Percentiles rank a stretch among this genome's conserved stretches.
These are phyloP conservation scores for Parus major DNA, from an alignment of 2,113 vertebrate species.

Conservation along the genomic window DNA sequence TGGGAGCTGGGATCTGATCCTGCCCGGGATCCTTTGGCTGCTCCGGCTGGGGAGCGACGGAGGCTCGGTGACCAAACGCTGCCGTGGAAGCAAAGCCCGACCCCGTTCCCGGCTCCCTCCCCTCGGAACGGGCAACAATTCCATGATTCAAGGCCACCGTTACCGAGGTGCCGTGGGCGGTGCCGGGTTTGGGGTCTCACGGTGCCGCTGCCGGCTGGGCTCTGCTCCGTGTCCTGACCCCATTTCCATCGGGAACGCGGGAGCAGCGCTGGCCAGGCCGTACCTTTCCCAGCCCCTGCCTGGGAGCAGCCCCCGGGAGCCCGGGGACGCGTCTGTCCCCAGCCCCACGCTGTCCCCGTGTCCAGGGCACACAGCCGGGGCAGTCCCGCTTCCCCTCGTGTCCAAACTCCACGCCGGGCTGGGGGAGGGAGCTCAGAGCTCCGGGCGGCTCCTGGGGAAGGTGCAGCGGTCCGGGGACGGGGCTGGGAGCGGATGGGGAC, in stretches of 20 bases:
- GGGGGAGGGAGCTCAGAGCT: neutral
- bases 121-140: neutral
- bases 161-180: neutral
- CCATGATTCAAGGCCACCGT: neutral
- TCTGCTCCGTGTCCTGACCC: neutral
- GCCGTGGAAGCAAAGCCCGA: neutral
- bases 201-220: neutral
- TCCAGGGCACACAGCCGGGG: neutral
- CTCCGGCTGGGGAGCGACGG: neutral
- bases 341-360: fast-evolving
- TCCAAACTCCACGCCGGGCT: neutral
- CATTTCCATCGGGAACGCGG: fast-evolving
- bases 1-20: neutral
- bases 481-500: neutral
- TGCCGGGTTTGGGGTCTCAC: fast-evolving
- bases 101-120: neutral
- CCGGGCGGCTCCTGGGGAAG: neutral
- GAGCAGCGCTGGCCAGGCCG: neutral
- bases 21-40: neutral
- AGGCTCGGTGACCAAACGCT: neutral
- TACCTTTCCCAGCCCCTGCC: neutral
- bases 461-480: neutral
- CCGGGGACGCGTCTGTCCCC: fast-evolving
- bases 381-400: fast-evolving
- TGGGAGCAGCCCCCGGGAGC: fast-evolving